phyloP scores from a whole-genome alignment of 1,140 invertebrate genomes.

The Platyscapa corneri region DNA sequence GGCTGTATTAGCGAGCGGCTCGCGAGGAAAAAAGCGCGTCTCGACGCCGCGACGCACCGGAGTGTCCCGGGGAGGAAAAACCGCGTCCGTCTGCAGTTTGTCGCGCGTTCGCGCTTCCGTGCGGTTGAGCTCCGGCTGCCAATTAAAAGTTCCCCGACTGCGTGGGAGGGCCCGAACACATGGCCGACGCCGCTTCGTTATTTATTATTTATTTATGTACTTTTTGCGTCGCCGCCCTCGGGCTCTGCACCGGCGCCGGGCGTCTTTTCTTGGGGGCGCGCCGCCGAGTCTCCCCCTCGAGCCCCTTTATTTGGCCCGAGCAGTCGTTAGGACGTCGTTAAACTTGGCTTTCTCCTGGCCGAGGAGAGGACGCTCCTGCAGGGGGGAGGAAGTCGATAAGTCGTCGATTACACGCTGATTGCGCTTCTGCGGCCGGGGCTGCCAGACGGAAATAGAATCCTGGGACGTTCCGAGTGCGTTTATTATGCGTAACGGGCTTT shows the following conservation, averaged over 20 bases:
- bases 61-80: too few species aligned
- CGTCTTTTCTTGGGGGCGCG: neutral
- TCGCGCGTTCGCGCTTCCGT: neutral
- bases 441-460: neutral
- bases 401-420: neutral
- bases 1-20: too few species aligned
- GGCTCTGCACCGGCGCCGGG: neutral
- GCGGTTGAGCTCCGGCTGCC: neutral
- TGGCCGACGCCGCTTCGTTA: neutral
- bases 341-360: neutral
- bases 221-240: neutral
- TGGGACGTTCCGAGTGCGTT: too few species aligned
- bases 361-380: neutral
- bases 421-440: neutral
- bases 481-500: neutral
- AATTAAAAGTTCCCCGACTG: slow-evolving; percentile 48
- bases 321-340: slow-evolving; percentile 10
- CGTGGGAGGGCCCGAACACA: neutral
- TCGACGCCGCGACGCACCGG: too few species aligned
- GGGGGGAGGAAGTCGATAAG: neutral
- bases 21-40: too few species aligned
- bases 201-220: slow-evolving; percentile 34
- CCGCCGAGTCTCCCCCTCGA: neutral
- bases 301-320: neutral
- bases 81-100: neutral